These are phyloP conservation scores for Morus bassanus DNA, from an alignment of 2,797 vertebrate genomes.

Conservation along the genomic window DNA sequence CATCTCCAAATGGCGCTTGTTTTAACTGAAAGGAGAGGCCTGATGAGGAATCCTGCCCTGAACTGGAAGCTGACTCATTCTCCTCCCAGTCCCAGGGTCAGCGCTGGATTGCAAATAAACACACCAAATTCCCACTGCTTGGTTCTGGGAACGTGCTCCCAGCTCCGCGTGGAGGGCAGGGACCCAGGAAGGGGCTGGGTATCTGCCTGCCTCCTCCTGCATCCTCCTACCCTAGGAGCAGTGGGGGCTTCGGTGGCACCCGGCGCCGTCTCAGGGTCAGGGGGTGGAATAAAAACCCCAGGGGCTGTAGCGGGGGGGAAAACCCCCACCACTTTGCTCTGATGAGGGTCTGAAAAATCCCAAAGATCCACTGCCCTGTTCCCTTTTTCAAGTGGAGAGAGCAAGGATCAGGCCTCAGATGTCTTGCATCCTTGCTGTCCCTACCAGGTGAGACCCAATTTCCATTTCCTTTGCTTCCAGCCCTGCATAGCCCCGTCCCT, in stretches of 20 bases:
- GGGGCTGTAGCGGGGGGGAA: background rate
- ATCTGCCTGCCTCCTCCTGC: background rate
- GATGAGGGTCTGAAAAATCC: background rate
- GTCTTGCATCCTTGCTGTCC: background rate
- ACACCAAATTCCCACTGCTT: constrained; percentile 22
- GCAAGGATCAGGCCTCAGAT: background rate
- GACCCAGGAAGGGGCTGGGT: background rate
- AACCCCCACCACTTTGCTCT: background rate
- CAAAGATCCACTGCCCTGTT: background rate
- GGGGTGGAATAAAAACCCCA: background rate
- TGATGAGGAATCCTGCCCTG: background rate
- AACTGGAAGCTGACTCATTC: constrained; percentile 35
- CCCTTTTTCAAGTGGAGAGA: background rate
- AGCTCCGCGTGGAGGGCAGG: fast-evolving
- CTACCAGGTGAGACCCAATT: too few species aligned
- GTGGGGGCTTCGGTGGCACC: background rate
- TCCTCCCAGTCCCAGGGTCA: background rate
- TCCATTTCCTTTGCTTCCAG: background rate
- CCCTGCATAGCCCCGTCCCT: background rate
- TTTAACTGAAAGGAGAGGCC: background rate
- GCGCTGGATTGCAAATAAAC: constrained; percentile 5
- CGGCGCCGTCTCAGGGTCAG: fast-evolving
- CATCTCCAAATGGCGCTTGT: background rate
- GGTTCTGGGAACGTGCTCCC: constrained; percentile 6
- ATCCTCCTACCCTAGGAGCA: background rate